A percentile compares a stretch with the other conserved stretches of the same genome.
These are phyloP conservation scores for Eupsilia transversa DNA, from an alignment of 2,888 invertebrate species.

Conservation along the genomic window DNA sequence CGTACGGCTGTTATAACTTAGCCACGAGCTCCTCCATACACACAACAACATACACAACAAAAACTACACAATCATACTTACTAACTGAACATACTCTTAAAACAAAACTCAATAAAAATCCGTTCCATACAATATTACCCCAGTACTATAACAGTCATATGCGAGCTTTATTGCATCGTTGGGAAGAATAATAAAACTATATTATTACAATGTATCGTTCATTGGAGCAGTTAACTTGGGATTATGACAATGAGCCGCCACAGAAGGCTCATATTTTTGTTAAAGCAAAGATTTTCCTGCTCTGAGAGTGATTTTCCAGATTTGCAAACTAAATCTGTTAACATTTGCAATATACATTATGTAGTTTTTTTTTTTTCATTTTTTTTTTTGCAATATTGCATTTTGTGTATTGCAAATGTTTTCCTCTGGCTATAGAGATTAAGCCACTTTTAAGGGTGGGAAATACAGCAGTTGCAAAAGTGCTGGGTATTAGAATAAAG, in stretches of 20 bases:
- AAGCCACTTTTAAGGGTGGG: too few relatives aligned
- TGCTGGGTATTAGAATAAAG: not conserved
- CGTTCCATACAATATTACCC: not conserved
- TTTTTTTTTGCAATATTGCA: too few relatives aligned
- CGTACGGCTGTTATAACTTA: too few relatives aligned
- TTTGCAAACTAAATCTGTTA: not conserved
- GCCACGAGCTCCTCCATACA: too few relatives aligned
- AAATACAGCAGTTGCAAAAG: not conserved
- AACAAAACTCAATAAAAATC: slow-evolving; percentile 32
- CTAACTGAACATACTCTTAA: not conserved
- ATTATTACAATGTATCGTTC: slow-evolving; percentile 57
- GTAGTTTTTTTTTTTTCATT: too few relatives aligned
- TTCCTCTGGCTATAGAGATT: not conserved
- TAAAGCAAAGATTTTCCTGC: slow-evolving; percentile 7
- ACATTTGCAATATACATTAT: too few relatives aligned
- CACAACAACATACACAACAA: too few relatives aligned
- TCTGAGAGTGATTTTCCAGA: not conserved
- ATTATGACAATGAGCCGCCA: slow-evolving; percentile 10
- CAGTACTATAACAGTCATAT: slow-evolving; percentile 34
- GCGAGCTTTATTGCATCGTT: slow-evolving; percentile 52
- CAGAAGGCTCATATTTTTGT: slow-evolving; percentile 32
- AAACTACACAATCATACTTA: too few relatives aligned
- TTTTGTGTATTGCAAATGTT: not conserved
- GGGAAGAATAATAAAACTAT: slow-evolving; percentile 55
- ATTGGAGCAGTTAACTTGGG: slow-evolving; percentile 43